These are phyloP conservation scores for Catharus bicknelli DNA, from an alignment of 2,113 vertebrate genomes.

Conservation along the genomic window DNA sequence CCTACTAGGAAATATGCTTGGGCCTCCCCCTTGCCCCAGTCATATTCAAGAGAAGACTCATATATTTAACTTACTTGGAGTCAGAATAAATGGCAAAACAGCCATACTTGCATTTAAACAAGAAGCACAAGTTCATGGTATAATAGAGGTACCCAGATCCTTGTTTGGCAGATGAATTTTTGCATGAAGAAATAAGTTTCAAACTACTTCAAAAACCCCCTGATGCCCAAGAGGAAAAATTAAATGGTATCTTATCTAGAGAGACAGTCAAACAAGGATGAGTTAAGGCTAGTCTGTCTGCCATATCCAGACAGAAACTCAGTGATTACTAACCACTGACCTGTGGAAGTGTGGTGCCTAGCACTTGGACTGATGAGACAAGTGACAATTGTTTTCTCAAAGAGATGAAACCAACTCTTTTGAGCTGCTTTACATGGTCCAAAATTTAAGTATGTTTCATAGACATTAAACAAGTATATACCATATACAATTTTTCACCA, in stretches of 20 bases:
- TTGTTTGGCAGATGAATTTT: not conserved
- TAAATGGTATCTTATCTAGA: not conserved
- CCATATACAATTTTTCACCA: not conserved
- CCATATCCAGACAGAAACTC: not conserved
- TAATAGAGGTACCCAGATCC: not conserved
- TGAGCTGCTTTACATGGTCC: not conserved
- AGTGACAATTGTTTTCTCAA: not conserved
- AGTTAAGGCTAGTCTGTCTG: not conserved
- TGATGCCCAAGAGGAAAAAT: not conserved
- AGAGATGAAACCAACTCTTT: not conserved
- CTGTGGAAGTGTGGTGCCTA: not conserved
- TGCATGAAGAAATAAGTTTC: not conserved
- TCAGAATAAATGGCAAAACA: not conserved
- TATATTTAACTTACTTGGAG: not conserved
- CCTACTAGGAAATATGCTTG: not conserved
- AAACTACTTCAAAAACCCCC: not conserved
- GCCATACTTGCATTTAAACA: not conserved
- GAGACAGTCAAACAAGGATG: not conserved
- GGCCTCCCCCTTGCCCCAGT: fast-evolving
- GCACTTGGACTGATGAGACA: not conserved
- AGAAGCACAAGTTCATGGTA: not conserved
- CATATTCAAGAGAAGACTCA: not conserved
- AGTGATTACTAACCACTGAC: not conserved
- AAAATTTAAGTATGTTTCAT: not conserved
- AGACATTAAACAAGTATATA: not conserved